Evolutionary conservation across 2,113 vertebrate species (phyloP).

Genomic region (Hemibates koningsi): DNA sequence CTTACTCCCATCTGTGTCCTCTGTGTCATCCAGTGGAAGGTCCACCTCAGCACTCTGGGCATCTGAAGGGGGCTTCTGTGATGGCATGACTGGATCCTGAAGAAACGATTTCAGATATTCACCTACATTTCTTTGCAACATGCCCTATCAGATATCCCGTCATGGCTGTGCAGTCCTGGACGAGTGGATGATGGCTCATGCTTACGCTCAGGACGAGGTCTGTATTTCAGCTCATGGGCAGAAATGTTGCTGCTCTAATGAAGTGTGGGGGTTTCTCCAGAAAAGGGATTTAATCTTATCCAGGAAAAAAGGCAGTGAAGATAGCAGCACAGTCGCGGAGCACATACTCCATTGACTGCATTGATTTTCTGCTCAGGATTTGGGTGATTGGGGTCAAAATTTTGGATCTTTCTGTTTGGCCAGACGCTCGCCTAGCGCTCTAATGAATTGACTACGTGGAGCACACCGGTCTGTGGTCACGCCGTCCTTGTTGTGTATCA

Average conservation of each 20-base stretch:
- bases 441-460: neutral
- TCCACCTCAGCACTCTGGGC: slow-evolving; percentile 81
- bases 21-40: slow-evolving; percentile 81
- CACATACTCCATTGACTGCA: neutral
- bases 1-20: slow-evolving; percentile 87
- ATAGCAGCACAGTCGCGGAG: neutral
- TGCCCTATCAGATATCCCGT: neutral
- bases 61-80: slow-evolving; percentile 88
- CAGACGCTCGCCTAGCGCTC: neutral
- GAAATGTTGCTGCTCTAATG: neutral
- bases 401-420: neutral
- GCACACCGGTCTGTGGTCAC: neutral
- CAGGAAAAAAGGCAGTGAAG: neutral
- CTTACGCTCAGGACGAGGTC: neutral
- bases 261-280: neutral
- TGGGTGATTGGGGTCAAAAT: neutral
- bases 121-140: neutral
- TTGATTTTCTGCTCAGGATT: slow-evolving; percentile 21
- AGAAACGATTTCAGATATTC: neutral
- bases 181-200: neutral
- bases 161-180: neutral
- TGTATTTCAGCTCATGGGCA: neutral
- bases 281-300: neutral
- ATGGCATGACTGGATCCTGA: slow-evolving; percentile 98
- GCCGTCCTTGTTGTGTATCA: neutral